A percentile compares a stretch with the other conserved stretches of the same genome.
Evolutionary conservation across 2,888 invertebrate species (phyloP).

Genomic region (Pseudococcus viburni): DNA sequence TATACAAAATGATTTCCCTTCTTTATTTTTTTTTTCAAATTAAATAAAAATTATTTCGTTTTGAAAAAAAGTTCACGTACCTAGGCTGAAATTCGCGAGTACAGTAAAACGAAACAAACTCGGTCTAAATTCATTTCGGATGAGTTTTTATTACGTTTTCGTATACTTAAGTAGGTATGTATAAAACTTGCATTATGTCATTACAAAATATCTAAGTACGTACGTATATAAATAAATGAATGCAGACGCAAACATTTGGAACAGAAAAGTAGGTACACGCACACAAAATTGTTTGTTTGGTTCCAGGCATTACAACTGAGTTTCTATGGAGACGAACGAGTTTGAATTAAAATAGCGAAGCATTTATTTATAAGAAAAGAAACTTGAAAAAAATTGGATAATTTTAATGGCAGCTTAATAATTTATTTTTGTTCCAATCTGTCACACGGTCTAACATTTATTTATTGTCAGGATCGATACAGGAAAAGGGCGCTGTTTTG

Average conservation of each 20-base stretch:
- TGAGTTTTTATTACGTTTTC: background rate
- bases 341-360: conserved; percentile 52
- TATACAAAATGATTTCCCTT: too few species aligned
- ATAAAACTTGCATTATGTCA: background rate
- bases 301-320: conserved; percentile 52
- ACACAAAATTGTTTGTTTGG: conserved; percentile 52
- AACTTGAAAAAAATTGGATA: conserved; percentile 41
- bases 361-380: conserved; percentile 57
- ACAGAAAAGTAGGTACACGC: conserved; percentile 39
- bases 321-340: conserved; percentile 52
- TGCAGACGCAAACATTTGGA: conserved; percentile 42
- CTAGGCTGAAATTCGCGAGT: background rate
- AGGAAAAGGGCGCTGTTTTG: background rate
- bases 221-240: conserved; percentile 29
- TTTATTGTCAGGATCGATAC: conserved; percentile 39
- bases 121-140: background rate
- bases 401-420: conserved; percentile 54
- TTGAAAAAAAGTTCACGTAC: background rate
- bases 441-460: conserved; percentile 18
- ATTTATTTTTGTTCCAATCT: conserved; percentile 50
- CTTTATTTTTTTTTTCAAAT: too few species aligned
- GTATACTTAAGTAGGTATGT: background rate
- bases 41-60: too few species aligned
- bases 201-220: conserved; percentile 21
- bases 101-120: background rate